Conservation (phyloP, 2,888 invertebrate genomes). For the Folsomia candida region DNA sequence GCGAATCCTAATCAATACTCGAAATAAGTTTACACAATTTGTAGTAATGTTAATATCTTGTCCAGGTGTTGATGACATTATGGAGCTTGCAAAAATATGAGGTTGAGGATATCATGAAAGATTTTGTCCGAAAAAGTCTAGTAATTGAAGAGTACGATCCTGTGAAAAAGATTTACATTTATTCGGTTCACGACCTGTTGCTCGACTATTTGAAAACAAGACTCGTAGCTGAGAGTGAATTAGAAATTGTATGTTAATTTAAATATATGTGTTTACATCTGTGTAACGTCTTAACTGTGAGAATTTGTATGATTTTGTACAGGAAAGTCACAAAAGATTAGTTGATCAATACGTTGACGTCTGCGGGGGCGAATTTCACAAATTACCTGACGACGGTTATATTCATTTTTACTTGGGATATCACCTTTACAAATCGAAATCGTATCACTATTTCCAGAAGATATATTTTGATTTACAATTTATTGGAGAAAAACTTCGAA, state of each 20-base stretch:
- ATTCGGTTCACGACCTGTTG: constrained; percentile 69
- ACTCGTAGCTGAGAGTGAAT: constrained; percentile 20
- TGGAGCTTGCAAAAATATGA: constrained; percentile 57
- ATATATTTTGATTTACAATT: constrained; percentile 69
- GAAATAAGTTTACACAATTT: constrained; percentile 6
- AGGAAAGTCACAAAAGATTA: constrained; percentile 61
- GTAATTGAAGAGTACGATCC: constrained; percentile 65
- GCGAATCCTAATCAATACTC: not conserved
- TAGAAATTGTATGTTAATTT: constrained; percentile 11
- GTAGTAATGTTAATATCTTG: not conserved
- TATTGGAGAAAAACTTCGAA: constrained; percentile 67
- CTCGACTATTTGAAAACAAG: constrained; percentile 62
- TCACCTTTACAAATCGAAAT: constrained; percentile 63
- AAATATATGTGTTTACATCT: not conserved
- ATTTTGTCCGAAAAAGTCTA: constrained; percentile 66
- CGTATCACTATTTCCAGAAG: constrained; percentile 58
- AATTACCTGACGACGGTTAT: constrained; percentile 69
- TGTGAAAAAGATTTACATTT: constrained; percentile 63
- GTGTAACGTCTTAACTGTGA: not conserved
- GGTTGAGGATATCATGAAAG: constrained; percentile 65
- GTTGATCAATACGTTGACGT: constrained; percentile 61
- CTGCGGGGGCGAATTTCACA: constrained; percentile 59
- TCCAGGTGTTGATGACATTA: constrained; percentile 58
- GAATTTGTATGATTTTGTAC: constrained; percentile 49
- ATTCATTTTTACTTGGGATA: constrained; percentile 70